Base-by-base conservation (phyloP, 2,797 vertebrate genomes). In the Nannoperca obscura region DNA sequence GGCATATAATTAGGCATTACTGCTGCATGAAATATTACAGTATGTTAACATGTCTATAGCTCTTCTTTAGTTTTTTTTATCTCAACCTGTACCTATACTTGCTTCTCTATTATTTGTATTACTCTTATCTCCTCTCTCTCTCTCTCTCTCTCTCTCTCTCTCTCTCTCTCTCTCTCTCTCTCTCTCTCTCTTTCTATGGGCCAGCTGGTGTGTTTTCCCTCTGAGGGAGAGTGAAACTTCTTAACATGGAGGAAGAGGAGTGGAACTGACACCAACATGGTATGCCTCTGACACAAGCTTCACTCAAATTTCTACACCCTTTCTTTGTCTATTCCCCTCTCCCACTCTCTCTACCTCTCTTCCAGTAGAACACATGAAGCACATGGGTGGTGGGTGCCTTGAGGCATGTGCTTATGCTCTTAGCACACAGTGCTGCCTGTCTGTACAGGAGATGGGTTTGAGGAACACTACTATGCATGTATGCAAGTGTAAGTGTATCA, bases 231-330 rank as follows among this genome's bases (percentile, higher is more conserved):
- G 57, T 79, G 75, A 81, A 86, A 88, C 86, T 81, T 90, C 82
- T 92, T 88, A 87, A 86, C 88, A 88, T 89, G 88, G 87, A 93
- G 87, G 90, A 89, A 88, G 79, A 89, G 74, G 81, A 92, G 89
- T 90, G 90, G 88, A 93, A 89, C 88, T 90, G 93, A 93, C 91
- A 90, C 78, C 80, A 86, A 84, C 89, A 88, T 52, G 76, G 68
- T 80, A 60, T 32, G 70, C 42, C 50, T 82, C 83, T 87, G 90
- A 89, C 90, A 92, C 79, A 66, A 71, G 87, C 86, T 86, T 90
- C 89, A 86, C 79, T 89, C 86, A 86, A 85, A 75, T 77, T 64
- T 70, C 52, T 81, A 67, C 68, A 61, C 66, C 74, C 82, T 87
- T 58, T 65, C 71, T 81, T 71, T 75, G 22, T 80, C 65, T 73